A percentile compares a stretch with the other conserved stretches of the same genome.
phyloP scores from a whole-genome alignment of 2,797 vertebrate species.

The Channa striata region DNA sequence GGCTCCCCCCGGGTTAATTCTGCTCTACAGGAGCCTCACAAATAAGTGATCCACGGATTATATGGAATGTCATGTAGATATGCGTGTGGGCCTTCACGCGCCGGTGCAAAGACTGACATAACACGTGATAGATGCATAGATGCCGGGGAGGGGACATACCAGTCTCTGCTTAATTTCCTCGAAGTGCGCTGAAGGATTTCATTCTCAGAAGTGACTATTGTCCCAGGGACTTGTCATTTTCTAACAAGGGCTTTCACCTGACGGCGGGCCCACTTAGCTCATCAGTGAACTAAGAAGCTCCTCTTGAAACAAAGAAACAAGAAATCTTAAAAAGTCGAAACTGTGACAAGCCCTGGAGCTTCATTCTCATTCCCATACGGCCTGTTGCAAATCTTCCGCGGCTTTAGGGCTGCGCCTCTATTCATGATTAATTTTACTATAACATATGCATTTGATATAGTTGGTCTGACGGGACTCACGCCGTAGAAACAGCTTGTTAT shows the following conservation, averaged over 20 bases:
- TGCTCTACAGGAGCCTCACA: slow-evolving; percentile 27
- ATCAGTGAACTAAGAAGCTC: slow-evolving; percentile 15
- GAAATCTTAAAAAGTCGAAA: too few relatives aligned
- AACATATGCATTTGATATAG: too few relatives aligned
- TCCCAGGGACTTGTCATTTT: background rate
- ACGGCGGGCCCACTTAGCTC: slow-evolving; percentile 28
- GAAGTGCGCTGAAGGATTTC: background rate
- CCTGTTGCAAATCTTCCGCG: too few relatives aligned
- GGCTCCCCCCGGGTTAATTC: slow-evolving; percentile 38
- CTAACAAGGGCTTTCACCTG: slow-evolving; percentile 14
- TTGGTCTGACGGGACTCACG: too few relatives aligned
- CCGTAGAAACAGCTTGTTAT: too few relatives aligned
- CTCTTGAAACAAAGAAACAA: slow-evolving; percentile 15
- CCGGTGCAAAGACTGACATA: slow-evolving; percentile 59
- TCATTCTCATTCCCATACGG: too few relatives aligned
- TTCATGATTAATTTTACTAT: too few relatives aligned
- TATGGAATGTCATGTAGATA: slow-evolving; percentile 56
- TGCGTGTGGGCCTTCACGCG: slow-evolving; percentile 48
- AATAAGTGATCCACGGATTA: slow-evolving; percentile 1
- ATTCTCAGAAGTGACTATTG: slow-evolving; percentile 28
- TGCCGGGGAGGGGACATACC: background rate
- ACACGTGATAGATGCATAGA: slow-evolving; percentile 27
- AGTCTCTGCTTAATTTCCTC: slow-evolving; percentile 5
- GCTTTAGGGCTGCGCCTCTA: too few relatives aligned
- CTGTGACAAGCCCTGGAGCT: too few relatives aligned